These are phyloP conservation scores for Pipistrellus pipistrellus DNA, from an alignment of 2,797 vertebrate genomes.

Conservation along the genomic window DNA sequence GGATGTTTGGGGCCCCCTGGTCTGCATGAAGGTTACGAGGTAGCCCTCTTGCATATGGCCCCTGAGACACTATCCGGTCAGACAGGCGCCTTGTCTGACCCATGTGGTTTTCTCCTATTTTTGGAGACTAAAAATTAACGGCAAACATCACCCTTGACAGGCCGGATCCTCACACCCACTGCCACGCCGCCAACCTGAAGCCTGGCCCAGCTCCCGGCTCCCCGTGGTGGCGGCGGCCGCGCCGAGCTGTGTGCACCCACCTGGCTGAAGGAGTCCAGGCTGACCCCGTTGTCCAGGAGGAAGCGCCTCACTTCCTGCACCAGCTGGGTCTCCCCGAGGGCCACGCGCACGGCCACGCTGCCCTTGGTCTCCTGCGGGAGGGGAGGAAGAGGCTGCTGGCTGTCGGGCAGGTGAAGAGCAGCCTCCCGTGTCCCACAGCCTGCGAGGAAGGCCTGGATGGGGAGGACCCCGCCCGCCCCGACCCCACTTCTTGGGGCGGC, in stretches of 20 bases:
- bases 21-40: not conserved
- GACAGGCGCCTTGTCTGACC: not conserved
- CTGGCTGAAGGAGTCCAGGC: slow-evolving; percentile 98
- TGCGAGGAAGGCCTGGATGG: accelerated
- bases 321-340: slow-evolving; percentile 97
- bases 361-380: slow-evolving; percentile 93
- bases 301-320: slow-evolving; percentile 97
- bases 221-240: too few species aligned
- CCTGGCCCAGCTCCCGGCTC: too few species aligned
- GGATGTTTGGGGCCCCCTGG: too few species aligned
- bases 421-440: too few species aligned
- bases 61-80: not conserved
- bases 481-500: not conserved
- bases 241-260: slow-evolving; percentile 83
- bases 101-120: not conserved
- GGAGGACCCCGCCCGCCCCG: not conserved
- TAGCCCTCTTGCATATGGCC: not conserved
- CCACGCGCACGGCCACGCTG: slow-evolving; percentile 96
- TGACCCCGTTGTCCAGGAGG: slow-evolving; percentile 93
- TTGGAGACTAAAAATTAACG: not conserved
- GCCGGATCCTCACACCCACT: accelerated
- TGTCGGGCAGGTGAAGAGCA: accelerated
- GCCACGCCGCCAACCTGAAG: accelerated
- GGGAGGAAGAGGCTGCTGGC: accelerated
- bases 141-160: not conserved